Conservation (phyloP, 2,113 vertebrate species). For the Sturnira hondurensis region DNA sequence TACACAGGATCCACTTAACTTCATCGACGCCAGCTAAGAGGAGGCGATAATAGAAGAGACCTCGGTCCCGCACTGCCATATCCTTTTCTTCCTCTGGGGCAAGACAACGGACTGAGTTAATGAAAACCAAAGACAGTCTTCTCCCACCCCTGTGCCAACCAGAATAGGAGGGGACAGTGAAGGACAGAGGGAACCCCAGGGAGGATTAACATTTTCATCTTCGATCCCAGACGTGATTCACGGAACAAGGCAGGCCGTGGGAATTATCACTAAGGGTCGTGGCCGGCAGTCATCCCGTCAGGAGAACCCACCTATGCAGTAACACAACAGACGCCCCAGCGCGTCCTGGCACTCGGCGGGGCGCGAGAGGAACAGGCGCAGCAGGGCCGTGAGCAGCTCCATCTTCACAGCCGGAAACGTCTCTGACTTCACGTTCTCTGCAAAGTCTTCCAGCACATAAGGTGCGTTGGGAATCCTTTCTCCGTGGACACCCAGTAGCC, state of each 20-base stretch:
- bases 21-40: slow-evolving; percentile 87
- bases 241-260: background rate
- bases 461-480: slow-evolving; percentile 88
- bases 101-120: slow-evolving; percentile 15
- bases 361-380: slow-evolving; percentile 89
- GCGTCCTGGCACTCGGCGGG: slow-evolving; percentile 95
- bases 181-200: background rate
- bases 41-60: slow-evolving; percentile 93
- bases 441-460: slow-evolving; percentile 92
- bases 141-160: background rate
- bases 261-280: background rate
- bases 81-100: slow-evolving; percentile 92
- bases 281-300: background rate
- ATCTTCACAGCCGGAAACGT: slow-evolving; percentile 86
- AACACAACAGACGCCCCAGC: slow-evolving; percentile 90
- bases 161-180: background rate
- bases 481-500: slow-evolving; percentile 92
- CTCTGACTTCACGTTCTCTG: slow-evolving; percentile 88
- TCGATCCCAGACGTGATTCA: background rate
- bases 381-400: slow-evolving; percentile 91
- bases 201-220: background rate
- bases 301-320: slow-evolving; percentile 87
- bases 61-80: slow-evolving; percentile 92
- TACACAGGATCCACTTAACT: slow-evolving; percentile 84
- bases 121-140: background rate